Percentiles rank a stretch among this genome's conserved stretches.
These are phyloP conservation scores for Peromyscus aztecus DNA, from an alignment of 2,797 vertebrate species.

Conservation along the genomic window DNA sequence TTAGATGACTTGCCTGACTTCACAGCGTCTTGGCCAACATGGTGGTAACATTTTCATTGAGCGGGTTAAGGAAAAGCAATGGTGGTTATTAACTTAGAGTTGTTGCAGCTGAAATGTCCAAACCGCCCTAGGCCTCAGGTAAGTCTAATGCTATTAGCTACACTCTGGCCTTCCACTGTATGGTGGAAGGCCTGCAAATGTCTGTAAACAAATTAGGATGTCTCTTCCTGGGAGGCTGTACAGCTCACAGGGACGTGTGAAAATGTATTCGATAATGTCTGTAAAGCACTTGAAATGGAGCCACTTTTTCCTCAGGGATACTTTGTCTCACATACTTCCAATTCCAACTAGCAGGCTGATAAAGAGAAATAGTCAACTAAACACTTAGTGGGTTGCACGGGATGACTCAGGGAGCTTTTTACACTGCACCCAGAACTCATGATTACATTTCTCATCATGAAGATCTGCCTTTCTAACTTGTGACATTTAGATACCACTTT, in stretches of 20 bases:
- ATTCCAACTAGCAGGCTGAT: conserved; percentile 71
- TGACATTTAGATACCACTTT: conserved; percentile 79
- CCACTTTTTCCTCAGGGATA: conserved; percentile 74
- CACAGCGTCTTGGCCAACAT: conserved; percentile 42
- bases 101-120: conserved; percentile 46
- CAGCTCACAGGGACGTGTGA: conserved; percentile 65
- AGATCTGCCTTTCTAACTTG: conserved; percentile 63
- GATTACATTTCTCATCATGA: conserved; percentile 53
- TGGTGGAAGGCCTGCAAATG: conserved; percentile 11
- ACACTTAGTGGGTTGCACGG: conserved; percentile 67
- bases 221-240: conserved; percentile 41
- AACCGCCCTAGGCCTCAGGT: conserved; percentile 61
- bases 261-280: conserved; percentile 69
- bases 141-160: conserved; percentile 67
- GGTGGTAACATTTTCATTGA: conserved; percentile 76
- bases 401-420: conserved; percentile 70
- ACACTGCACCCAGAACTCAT: conserved; percentile 43
- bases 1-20: conserved; percentile 57
- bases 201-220: conserved; percentile 74
- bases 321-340: conserved; percentile 68
- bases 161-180: conserved; percentile 42
- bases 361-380: conserved; percentile 69
- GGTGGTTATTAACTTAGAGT: conserved; percentile 75
- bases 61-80: conserved; percentile 68
- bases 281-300: conserved; percentile 69